These are phyloP conservation scores for Gallinago paraguaiae DNA, from an alignment of 2,113 vertebrate species.

Conservation along the genomic window DNA sequence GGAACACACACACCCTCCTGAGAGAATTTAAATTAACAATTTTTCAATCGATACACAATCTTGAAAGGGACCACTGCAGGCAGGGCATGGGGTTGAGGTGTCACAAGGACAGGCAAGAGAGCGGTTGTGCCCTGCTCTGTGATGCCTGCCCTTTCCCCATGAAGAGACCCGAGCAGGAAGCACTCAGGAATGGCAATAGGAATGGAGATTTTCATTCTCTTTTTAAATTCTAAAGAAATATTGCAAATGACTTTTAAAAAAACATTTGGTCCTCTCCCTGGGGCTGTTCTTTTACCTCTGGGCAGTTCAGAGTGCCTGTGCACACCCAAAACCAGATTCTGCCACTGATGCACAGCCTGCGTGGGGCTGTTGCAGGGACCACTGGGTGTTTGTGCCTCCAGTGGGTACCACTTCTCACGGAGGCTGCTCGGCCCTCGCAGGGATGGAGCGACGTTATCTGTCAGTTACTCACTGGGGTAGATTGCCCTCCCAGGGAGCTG, in stretches of 20 bases:
- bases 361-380: background rate
- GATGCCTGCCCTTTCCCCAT: background rate
- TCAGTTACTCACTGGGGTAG: background rate
- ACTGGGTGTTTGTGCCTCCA: background rate
- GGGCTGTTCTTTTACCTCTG: background rate
- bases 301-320: background rate
- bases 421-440: background rate
- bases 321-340: background rate
- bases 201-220: background rate
- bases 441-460: background rate
- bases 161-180: background rate
- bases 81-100: background rate
- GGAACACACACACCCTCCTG: background rate
- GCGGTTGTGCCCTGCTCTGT: background rate
- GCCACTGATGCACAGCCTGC: background rate
- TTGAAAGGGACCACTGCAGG: background rate
- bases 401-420: background rate
- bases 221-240: background rate
- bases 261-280: background rate
- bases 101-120: background rate
- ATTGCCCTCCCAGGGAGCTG: background rate
- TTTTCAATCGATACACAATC: background rate
- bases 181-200: background rate
- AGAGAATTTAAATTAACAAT: background rate
- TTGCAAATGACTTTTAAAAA: background rate